Evolutionary conservation across 2,888 invertebrate species (phyloP).

Genomic region (Macaria notata): DNA sequence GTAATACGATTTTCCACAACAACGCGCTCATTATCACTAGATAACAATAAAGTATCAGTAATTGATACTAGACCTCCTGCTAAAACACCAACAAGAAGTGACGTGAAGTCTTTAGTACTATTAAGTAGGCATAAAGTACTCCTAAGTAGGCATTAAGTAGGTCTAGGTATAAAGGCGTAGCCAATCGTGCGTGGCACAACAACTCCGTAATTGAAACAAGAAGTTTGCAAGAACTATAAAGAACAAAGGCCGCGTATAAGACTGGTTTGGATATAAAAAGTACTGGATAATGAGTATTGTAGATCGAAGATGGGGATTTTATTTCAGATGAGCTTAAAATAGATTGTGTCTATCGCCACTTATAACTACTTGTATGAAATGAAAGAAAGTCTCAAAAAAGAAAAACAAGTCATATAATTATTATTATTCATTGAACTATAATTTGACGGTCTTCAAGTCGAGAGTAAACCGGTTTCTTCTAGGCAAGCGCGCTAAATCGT

Average conservation of each 20-base stretch:
- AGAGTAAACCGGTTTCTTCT: too few species aligned
- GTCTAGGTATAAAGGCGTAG: neutral
- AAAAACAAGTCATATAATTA: too few species aligned
- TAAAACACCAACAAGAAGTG: neutral
- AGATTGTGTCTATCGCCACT: too few species aligned
- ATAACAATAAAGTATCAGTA: neutral
- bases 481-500: too few species aligned
- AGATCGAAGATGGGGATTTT: too few species aligned
- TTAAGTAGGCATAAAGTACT: neutral
- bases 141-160: neutral
- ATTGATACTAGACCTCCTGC: neutral
- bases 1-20: neutral
- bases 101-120: neutral
- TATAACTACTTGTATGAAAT: too few species aligned
- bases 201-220: neutral
- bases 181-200: neutral
- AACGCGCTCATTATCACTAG: neutral
- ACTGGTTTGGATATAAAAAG: too few species aligned
- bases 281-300: too few species aligned
- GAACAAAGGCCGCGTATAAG: neutral
- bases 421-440: too few species aligned
- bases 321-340: too few species aligned
- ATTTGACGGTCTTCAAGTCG: too few species aligned
- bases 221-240: neutral
- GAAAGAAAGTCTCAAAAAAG: too few species aligned